Percentiles rank a stretch among this genome's conserved stretches.
These are phyloP conservation scores for Stichopus horrens DNA, from an alignment of 53 echinoderm and acorn worm species.

Conservation along the genomic window DNA sequence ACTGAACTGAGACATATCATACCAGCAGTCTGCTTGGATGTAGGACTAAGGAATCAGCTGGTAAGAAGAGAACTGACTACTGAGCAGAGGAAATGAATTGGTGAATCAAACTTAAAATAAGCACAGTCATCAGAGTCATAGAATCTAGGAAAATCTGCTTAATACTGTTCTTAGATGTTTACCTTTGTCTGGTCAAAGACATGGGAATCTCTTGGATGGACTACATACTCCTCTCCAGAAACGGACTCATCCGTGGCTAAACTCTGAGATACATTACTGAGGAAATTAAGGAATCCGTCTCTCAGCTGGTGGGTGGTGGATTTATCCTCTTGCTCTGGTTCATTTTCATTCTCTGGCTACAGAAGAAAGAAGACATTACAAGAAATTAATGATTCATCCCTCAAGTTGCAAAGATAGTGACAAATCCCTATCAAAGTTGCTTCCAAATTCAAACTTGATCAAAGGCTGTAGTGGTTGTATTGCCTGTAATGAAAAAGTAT, in stretches of 20 bases:
- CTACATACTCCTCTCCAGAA: constrained; percentile 45
- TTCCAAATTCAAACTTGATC: not conserved
- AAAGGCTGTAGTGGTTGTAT: not conserved
- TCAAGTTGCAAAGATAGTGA: not conserved
- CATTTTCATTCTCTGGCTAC: constrained; percentile 30
- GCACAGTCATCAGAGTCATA: too few relatives aligned
- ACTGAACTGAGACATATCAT: too few relatives aligned
- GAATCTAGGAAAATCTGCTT: too few relatives aligned
- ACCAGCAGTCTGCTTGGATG: too few relatives aligned
- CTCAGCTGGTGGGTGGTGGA: constrained; percentile 70
- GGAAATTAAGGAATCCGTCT: constrained; percentile 75
- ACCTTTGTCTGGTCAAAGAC: constrained; percentile 93
- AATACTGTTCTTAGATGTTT: not conserved
- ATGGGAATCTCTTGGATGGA: constrained; percentile 60
- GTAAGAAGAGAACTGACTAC: too few relatives aligned
- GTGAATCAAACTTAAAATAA: too few relatives aligned
- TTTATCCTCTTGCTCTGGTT: constrained; percentile 34
- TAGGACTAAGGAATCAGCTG: too few relatives aligned
- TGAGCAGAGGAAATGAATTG: too few relatives aligned
- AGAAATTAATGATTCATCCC: not conserved
- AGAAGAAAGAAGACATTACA: not conserved
- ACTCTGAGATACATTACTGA: constrained; percentile 80
- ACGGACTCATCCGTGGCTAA: constrained; percentile 64
- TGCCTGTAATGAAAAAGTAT: not conserved
- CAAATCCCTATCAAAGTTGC: too few relatives aligned